Evolutionary conservation across 2,113 vertebrate genomes (phyloP).

Genomic region (Ploceus nigricollis): DNA sequence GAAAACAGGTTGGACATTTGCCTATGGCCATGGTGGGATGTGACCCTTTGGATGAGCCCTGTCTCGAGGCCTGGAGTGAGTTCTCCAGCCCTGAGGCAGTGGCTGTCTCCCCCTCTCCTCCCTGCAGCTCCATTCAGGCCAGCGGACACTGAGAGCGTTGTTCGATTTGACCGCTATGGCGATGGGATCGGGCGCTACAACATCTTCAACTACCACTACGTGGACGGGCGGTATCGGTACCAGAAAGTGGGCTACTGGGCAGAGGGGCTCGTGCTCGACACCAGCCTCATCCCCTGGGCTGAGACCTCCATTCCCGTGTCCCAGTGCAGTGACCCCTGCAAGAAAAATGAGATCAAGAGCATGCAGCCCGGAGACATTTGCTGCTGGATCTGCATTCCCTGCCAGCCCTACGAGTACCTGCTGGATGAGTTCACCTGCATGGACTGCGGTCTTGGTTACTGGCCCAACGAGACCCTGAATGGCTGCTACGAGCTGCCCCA

Average conservation of each 20-base stretch:
- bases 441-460: slow-evolving; percentile 90
- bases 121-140: slow-evolving; percentile 89
- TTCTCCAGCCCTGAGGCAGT: neutral
- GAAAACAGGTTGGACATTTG: neutral
- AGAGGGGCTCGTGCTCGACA: slow-evolving; percentile 88
- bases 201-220: slow-evolving; percentile 90
- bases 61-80: neutral
- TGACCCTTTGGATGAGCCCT: neutral
- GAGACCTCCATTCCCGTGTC: slow-evolving; percentile 80
- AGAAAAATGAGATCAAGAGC: slow-evolving; percentile 94
- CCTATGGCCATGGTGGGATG: neutral
- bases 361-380: slow-evolving; percentile 98
- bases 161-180: slow-evolving; percentile 88
- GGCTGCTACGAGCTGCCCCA: slow-evolving; percentile 93
- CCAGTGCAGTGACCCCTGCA: slow-evolving; percentile 96
- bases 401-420: slow-evolving; percentile 92
- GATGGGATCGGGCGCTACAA: slow-evolving; percentile 97
- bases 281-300: slow-evolving; percentile 84
- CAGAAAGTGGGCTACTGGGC: slow-evolving; percentile 96
- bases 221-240: slow-evolving; percentile 83
- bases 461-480: slow-evolving; percentile 89
- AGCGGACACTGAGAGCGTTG: slow-evolving; percentile 80
- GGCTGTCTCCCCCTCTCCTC: neutral
- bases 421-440: slow-evolving; percentile 92
- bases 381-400: slow-evolving; percentile 98